phyloP scores from a whole-genome alignment of 1,140 invertebrate genomes.

The Microplitis mediator region DNA sequence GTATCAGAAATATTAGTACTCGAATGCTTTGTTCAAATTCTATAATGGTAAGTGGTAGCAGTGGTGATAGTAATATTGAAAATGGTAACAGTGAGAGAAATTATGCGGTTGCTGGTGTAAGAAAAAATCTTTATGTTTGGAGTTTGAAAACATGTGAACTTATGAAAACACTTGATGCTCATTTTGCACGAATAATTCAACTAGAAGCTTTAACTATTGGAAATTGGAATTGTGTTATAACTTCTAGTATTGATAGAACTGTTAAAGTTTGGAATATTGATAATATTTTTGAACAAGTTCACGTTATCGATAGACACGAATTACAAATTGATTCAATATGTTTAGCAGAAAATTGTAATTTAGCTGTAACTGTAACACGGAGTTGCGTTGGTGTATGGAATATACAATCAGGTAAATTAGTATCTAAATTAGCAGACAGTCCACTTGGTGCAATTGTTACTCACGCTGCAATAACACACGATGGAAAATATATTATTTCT shows the following conservation, averaged over 20 bases:
- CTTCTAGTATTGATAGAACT: slow-evolving; percentile 95
- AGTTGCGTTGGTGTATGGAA: slow-evolving; percentile 96
- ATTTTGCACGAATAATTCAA: slow-evolving; percentile 95
- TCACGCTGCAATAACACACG: slow-evolving; percentile 84
- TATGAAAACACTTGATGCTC: slow-evolving; percentile 92
- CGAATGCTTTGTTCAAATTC: slow-evolving; percentile 88
- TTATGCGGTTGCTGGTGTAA: slow-evolving; percentile 92
- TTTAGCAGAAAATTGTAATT: slow-evolving; percentile 72
- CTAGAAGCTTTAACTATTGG: slow-evolving; percentile 83
- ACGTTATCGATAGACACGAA: slow-evolving; percentile 94
- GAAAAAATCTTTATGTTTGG: slow-evolving; percentile 97
- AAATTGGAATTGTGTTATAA: slow-evolving; percentile 93
- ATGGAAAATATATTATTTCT: slow-evolving; percentile 84
- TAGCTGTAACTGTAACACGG: slow-evolving; percentile 88
- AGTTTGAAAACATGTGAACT: slow-evolving; percentile 77
- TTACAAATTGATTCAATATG: slow-evolving; percentile 92
- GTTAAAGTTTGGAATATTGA: slow-evolving; percentile 99
- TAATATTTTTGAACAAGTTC: slow-evolving; percentile 97
- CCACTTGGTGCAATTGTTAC: slow-evolving; percentile 94
- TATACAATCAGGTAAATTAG: slow-evolving; percentile 81
- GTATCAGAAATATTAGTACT: slow-evolving; percentile 90
- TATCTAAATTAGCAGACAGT: slow-evolving; percentile 87
- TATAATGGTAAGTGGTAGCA: slow-evolving; percentile 87
- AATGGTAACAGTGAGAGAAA: slow-evolving; percentile 63
- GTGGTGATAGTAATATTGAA: slow-evolving; percentile 65